Evolutionary conservation across 2,113 vertebrate genomes (phyloP), one percentile per base, ranked within the genome.

Genomic region (Rhizomys pruinosus): DNA sequence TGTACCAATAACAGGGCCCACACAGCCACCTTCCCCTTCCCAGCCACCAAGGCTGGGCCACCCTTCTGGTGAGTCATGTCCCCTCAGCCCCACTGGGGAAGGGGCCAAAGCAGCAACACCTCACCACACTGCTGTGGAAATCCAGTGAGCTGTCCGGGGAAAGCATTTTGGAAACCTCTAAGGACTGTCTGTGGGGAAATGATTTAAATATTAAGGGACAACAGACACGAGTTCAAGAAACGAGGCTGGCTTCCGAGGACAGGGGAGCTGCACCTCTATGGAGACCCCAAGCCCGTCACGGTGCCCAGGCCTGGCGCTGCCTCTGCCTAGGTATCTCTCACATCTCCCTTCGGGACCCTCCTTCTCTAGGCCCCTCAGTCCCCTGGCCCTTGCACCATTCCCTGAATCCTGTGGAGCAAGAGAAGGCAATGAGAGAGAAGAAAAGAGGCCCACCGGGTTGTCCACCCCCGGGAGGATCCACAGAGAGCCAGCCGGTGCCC

Each of bases 11-110:
- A 1, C 1, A 3, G 52, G 57, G 13, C 3, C 11, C 42, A 15
- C 1, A 6, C 59, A 19, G 1, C 52, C 0, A 0, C 61, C 89
- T 86, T 85, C 86, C 92, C 87, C 73, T 96, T 86, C 64, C 81
- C 69, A 25, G 89, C 3, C 37, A 16, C 32, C 2, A 3, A 23
- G 5, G 4, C 34, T 1, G 78, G 96, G 93, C 23, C 6, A 78
- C 68, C 79, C 88, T 87, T 25, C 52, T 7, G 4, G 59, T 97
- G 96, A 96, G 73, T 96, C 95, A 96, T 39, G 44, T 20, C 68
- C 19, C 61, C 73, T 42, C 57, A 59, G 80, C 32, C 61, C 61
- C 77, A 0, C 66, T 47, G 73, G 42, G 64, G 63, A 77, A 80
- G 85, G 78, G 68, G 25, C 76, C n/a, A 1, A 23, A 52, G 86